Conservation (phyloP, 1,140 invertebrate species). For the Leptinotarsa undecemlineata region DNA sequence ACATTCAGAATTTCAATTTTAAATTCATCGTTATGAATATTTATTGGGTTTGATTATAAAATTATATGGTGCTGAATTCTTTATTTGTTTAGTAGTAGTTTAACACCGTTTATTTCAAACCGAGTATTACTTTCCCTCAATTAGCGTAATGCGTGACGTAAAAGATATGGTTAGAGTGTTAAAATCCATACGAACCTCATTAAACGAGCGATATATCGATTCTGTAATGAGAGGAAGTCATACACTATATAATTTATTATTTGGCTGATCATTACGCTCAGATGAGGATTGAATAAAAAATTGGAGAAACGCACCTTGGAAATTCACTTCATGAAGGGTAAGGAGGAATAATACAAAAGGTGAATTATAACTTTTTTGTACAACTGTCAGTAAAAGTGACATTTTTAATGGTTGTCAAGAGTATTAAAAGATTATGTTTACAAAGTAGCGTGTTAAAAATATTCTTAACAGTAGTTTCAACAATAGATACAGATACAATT, state of each 20-base stretch:
- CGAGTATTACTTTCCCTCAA: slow-evolving; percentile 4
- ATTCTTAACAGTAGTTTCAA: too few relatives aligned
- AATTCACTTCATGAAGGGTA: background rate
- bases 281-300: slow-evolving; percentile 1
- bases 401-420: too few relatives aligned
- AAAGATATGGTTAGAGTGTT: slow-evolving; percentile 7
- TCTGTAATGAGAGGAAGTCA: background rate
- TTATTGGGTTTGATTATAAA: slow-evolving; percentile 18
- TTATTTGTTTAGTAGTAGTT: slow-evolving; percentile 17
- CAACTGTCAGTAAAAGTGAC: too few relatives aligned
- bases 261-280: background rate
- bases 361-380: background rate
- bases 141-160: slow-evolving; percentile 8
- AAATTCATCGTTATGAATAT: slow-evolving; percentile 18
- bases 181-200: slow-evolving; percentile 8
- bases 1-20: slow-evolving; percentile 19
- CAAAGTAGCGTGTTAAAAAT: too few relatives aligned
- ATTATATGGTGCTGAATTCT: slow-evolving; percentile 9
- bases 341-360: background rate
- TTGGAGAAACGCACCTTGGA: too few relatives aligned
- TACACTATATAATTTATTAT: background rate
- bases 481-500: background rate
- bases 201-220: background rate
- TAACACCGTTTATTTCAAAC: slow-evolving; percentile 9
- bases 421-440: too few relatives aligned